Conservation (phyloP, 2,797 vertebrate genomes). For the Enteromius paludinosus region DNA sequence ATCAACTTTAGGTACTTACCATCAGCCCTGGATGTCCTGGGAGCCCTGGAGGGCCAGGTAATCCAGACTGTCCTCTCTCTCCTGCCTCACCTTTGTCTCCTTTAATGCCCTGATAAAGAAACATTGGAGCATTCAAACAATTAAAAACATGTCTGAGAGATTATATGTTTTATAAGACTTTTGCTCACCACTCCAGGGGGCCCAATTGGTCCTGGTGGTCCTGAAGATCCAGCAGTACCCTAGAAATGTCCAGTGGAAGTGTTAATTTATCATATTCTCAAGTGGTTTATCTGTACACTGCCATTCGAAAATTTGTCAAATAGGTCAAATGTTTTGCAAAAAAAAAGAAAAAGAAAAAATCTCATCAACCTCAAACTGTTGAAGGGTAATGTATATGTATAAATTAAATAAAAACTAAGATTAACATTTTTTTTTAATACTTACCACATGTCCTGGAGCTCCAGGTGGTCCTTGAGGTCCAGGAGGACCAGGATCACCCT, state of each 20-base stretch:
- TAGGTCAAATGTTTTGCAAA: neutral
- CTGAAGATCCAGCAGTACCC: conserved; percentile 79
- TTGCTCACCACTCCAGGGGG: conserved; percentile 78
- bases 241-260: conserved; percentile 51
- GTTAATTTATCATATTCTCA: neutral
- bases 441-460: conserved; percentile 60
- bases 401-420: neutral
- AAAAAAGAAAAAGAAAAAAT: neutral
- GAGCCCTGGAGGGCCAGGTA: conserved; percentile 85
- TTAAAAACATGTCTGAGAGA: conserved; percentile 12
- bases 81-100: conserved; percentile 89
- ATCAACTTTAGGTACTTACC: conserved; percentile 73
- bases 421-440: conserved; percentile 9
- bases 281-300: neutral
- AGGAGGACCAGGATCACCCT: conserved; percentile 59
- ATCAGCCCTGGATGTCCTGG: conserved; percentile 89
- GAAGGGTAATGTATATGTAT: neutral
- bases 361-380: neutral
- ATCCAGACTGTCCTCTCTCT: conserved; percentile 87
- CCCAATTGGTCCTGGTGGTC: conserved; percentile 80
- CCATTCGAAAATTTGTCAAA: neutral
- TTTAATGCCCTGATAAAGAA: conserved; percentile 82
- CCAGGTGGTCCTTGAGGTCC: conserved; percentile 61
- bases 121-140: neutral
- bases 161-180: conserved; percentile 15